Base-by-base conservation (phyloP, 2,888 invertebrate genomes). In the Syrista parreyssii region DNA sequence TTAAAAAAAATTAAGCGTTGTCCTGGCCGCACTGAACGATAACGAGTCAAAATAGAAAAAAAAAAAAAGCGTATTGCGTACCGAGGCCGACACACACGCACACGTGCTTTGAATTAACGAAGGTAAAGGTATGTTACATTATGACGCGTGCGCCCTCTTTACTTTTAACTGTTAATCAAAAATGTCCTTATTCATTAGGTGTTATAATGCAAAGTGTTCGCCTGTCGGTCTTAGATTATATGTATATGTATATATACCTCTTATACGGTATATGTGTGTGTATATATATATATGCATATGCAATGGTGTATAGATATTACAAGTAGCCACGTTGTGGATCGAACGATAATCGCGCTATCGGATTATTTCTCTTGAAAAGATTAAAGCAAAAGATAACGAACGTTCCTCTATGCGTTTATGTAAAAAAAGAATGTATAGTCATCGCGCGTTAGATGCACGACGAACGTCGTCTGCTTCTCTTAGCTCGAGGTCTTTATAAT, bases 61-160 rank as follows among this genome's bases (percentile, higher is more conserved):
- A 40, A 40, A 15, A 40, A 55, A 55, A 55, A 23, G 40, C 40
- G 40, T 55, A 40, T 55, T 55, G 40, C 40, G 40, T 55, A 15
- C 40, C 40, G 40, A 55, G 40, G 40, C 40, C 40, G 40, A 55
- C 40, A 55, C 40, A 0, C 40, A 55, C 40, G 40, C 40, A 55
- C 23, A 71, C 87, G 88, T 87, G 88, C 89, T 88, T 90, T 89
- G 89, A 88, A 88, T 87, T 87, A 15, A 73, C 40, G 40, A 34
- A 30, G 85, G 86, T 85, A 83, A 91, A 91, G 91, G 91, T 91
- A 91, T 87, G 91, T 91, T 89, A 71, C 40, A 55, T 32, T 32
- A 71, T 71, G 33, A 83, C 84, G 88, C 88, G 88, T 87, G 87
- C 88, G 87, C 82, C 85, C 83, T 86, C 83, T 85, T 82, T 81